Conservation (phyloP, 2,113 vertebrate species). For the Pteruthius melanotis region DNA sequence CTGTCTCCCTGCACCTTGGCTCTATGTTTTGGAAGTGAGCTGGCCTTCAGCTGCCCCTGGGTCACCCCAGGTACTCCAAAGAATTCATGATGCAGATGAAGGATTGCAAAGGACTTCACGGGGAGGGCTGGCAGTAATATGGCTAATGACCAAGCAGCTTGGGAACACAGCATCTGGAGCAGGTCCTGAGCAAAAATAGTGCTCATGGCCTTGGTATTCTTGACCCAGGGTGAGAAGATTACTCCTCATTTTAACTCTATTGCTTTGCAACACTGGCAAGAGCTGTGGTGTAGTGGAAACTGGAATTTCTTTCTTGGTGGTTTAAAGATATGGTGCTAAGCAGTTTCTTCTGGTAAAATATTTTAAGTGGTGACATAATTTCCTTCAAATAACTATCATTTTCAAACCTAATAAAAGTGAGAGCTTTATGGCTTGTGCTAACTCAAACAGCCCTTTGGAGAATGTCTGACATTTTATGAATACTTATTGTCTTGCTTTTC, state of each 20-base stretch:
- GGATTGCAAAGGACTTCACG: not conserved
- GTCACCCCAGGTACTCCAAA: fast-evolving
- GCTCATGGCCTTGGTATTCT: not conserved
- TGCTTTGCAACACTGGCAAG: not conserved
- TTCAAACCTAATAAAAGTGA: constrained; percentile 25
- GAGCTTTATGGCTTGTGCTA: not conserved
- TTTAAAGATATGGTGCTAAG: constrained; percentile 4
- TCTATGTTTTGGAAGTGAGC: not conserved
- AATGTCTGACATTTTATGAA: constrained; percentile 22
- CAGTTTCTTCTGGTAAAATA: constrained; percentile 56
- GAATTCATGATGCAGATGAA: not conserved
- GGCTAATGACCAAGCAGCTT: not conserved
- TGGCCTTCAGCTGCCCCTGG: not conserved
- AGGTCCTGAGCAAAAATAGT: not conserved
- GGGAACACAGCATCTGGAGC: not conserved
- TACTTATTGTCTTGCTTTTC: constrained; percentile 21
- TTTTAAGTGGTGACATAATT: constrained; percentile 57
- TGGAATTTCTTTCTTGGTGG: not conserved
- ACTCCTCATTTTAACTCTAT: not conserved
- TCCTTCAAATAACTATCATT: constrained; percentile 46
- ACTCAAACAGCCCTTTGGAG: constrained; percentile 27
- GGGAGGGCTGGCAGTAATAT: fast-evolving
- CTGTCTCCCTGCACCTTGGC: not conserved
- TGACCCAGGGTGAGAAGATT: not conserved
- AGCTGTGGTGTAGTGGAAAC: not conserved